Evolutionary conservation across 2,113 vertebrate genomes (phyloP), one percentile per base, ranked within the genome.

Genomic region (Nanorana parkeri): DNA sequence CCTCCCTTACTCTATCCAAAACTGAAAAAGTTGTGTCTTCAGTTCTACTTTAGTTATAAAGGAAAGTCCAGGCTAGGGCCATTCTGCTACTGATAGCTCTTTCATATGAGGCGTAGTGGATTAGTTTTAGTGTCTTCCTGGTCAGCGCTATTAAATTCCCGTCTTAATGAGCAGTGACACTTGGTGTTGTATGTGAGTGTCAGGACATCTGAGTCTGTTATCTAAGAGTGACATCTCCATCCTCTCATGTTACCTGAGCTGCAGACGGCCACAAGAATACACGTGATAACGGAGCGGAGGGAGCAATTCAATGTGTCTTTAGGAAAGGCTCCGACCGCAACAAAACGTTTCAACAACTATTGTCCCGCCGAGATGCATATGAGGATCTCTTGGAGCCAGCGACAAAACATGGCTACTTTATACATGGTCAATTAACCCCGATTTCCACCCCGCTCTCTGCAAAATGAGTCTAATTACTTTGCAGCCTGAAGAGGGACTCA

Each of bases 221-320:
- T 78, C 77, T 55, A 6, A 19, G 77, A 78, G 77, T 68, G 77
- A 67, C 77, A 78, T 78, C 77, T 68, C 47, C 77, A 29, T 26
- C 61, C 17, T 78, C 77, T 78, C 77, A 68, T 51, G n/a, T 83
- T 76, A 67, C 61, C 17, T 52, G 19, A 8, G 64, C 36, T 5
- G 21, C 68, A 52, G 26, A 41, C 5, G 0, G 47, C 20, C 56
- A 54, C 28, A 32, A 28, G 19, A 55, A 64, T 23, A 17, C 11
- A 58, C 71, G 6, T 16, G 71, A 32, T 58, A 56, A 58, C n/a
- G 54, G 54, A 74, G 19, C 5, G 11, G 3, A 20, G 26, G 16
- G 26, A 17, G 36, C 54, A 60, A 74, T 74, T 51, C 41, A 60
- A n/a, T 6, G n/a, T 0, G 20, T 36, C 54, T 32, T 28, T 26